Percentiles rank a stretch among this genome's conserved stretches.
phyloP scores from a whole-genome alignment of 2,797 vertebrate genomes.

The Poeciliopsis turneri region DNA sequence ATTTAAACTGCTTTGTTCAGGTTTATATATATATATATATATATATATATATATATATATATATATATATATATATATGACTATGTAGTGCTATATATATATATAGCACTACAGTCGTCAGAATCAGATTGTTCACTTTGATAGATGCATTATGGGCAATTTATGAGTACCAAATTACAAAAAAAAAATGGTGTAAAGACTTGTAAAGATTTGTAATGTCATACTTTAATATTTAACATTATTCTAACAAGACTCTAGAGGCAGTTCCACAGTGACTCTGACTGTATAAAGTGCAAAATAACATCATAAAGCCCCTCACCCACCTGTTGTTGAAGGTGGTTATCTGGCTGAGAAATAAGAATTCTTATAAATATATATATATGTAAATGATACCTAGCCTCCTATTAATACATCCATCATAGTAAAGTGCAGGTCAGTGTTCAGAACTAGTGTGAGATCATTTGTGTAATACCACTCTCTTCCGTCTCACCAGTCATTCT shows the following conservation, averaged over 20 bases:
- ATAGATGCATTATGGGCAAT: too few relatives aligned
- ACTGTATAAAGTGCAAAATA: background rate
- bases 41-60: too few relatives aligned
- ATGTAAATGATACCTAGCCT: too few relatives aligned
- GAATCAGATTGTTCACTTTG: constrained; percentile 3
- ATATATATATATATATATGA: too few relatives aligned
- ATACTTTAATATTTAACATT: background rate
- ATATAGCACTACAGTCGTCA: constrained; percentile 16
- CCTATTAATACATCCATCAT: too few relatives aligned
- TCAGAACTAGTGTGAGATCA: background rate
- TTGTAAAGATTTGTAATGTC: background rate
- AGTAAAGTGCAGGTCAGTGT: background rate
- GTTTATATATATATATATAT: background rate
- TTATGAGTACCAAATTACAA: background rate
- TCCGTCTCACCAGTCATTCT: constrained; percentile 47
- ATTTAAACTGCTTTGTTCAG: background rate
- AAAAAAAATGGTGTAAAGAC: background rate
- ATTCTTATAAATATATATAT: too few relatives aligned
- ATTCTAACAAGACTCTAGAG: background rate
- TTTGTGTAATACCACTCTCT: constrained; percentile 1
- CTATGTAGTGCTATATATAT: too few relatives aligned
- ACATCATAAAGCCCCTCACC: background rate
- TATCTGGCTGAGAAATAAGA: background rate
- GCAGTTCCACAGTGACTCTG: background rate
- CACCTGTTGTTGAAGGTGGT: background rate